Conservation (phyloP, 1,140 invertebrate genomes). For the Ips nitidus region DNA sequence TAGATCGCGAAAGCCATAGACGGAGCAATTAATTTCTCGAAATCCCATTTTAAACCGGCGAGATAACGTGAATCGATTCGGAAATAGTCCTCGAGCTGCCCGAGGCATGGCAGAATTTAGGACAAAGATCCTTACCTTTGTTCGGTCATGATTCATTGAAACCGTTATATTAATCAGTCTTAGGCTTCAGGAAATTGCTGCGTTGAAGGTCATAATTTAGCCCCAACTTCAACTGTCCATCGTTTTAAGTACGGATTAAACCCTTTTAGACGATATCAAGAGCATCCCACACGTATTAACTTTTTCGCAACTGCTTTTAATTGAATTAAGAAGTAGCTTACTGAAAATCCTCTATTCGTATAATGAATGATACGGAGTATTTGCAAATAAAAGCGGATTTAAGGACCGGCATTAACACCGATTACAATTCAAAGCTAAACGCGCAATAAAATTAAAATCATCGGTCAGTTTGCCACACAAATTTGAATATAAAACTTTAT, state of each 20-base stretch:
- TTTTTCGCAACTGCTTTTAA: too few species aligned
- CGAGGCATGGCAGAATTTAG: conserved; percentile 6
- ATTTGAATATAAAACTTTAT: conserved; percentile 13
- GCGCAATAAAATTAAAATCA: too few species aligned
- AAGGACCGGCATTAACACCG: too few species aligned
- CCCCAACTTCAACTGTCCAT: too few species aligned
- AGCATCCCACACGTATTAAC: too few species aligned
- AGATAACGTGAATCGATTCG: conserved; percentile 16
- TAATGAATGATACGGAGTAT: too few species aligned
- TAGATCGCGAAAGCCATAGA: neutral
- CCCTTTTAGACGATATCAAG: too few species aligned
- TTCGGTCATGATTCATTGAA: conserved; percentile 16
- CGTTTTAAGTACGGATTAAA: too few species aligned
- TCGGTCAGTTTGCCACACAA: neutral
- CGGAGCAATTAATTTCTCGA: conserved; percentile 18
- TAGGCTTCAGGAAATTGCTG: conserved; percentile 3
- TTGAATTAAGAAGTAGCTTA: too few species aligned
- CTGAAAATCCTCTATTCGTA: too few species aligned
- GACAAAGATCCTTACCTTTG: conserved; percentile 18
- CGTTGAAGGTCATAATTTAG: neutral
- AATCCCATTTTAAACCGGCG: conserved; percentile 22
- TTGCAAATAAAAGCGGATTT: too few species aligned
- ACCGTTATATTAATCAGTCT: conserved; percentile 16
- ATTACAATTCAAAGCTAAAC: too few species aligned
- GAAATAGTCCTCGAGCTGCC: conserved; percentile 15